Evolutionary conservation across 2,888 invertebrate species (phyloP).

Genomic region (Scaptomyza tumidula): DNA sequence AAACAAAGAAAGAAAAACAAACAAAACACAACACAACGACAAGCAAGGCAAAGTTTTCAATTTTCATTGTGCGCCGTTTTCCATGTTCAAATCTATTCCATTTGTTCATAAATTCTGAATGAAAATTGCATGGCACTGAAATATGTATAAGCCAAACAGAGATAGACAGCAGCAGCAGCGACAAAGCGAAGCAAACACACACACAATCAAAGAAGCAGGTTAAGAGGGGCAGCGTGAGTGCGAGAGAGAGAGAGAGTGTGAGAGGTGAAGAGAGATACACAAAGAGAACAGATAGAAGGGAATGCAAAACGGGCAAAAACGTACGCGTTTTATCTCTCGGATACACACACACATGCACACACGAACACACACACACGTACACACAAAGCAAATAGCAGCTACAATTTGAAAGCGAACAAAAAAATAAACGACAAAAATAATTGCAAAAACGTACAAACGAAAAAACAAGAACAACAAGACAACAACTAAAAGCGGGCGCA

Average conservation of each 20-base stretch:
- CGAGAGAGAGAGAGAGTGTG: background rate
- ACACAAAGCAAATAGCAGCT: conserved; percentile 55
- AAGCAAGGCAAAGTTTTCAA: conserved; percentile 52
- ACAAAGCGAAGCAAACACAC: conserved; percentile 14
- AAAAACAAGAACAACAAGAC: conserved; percentile 20
- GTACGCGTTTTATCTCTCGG: conserved; percentile 72
- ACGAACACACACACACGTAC: conserved; percentile 17
- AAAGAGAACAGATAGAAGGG: conserved; percentile 14
- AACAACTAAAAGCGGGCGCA: conserved; percentile 60
- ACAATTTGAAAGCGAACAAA: conserved; percentile 59
- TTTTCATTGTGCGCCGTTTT: conserved; percentile 69
- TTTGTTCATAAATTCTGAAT: conserved; percentile 73
- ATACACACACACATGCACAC: conserved; percentile 43
- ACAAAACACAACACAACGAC: conserved; percentile 11
- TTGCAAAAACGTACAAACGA: conserved; percentile 61
- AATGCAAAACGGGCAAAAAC: conserved; percentile 27
- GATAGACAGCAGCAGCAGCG: conserved; percentile 28
- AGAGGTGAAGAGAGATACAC: no score
- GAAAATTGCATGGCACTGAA: conserved; percentile 72
- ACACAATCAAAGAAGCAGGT: conserved; percentile 12
- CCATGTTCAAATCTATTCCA: conserved; percentile 76
- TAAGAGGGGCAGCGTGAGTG: conserved; percentile 1
- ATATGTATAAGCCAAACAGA: conserved; percentile 50
- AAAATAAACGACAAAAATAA: conserved; percentile 57
- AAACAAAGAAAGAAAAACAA: conserved; percentile 4